phyloP scores from a whole-genome alignment of 92 coral and sea anemone genomes.

The Isaurus tuberculatus region DNA sequence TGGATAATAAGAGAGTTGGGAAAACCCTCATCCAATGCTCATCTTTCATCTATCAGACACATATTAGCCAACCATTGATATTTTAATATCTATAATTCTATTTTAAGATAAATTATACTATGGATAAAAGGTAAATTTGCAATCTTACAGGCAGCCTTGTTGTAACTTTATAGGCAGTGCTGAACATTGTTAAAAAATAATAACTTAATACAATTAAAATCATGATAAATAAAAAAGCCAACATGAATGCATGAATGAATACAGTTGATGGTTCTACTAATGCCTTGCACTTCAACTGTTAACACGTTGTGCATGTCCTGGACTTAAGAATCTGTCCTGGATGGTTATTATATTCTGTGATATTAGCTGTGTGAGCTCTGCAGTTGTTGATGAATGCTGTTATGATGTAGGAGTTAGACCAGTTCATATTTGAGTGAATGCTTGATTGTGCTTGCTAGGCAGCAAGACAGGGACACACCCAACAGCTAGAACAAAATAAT shows the following conservation, averaged over 20 bases:
- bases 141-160: no score
- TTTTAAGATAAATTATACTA: no score
- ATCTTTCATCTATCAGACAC: no score
- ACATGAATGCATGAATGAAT: slow-evolving; percentile 1
- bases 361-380: slow-evolving; percentile 11
- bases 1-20: no score
- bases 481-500: slow-evolving; percentile 51
- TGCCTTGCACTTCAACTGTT: not conserved
- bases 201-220: not conserved
- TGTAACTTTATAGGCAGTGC: no score
- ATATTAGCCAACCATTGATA: no score
- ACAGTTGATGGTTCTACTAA: not conserved
- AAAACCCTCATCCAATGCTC: no score
- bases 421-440: slow-evolving; percentile 88
- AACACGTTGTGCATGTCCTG: slow-evolving; percentile 5
- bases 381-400: not conserved
- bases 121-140: no score
- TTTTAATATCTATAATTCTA: no score
- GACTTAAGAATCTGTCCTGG: not conserved
- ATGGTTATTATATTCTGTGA: not conserved
- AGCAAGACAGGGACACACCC: slow-evolving; percentile 51
- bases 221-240: not conserved
- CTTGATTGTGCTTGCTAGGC: slow-evolving; percentile 61
- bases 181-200: no score
- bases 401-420: slow-evolving; percentile 57